A percentile compares a stretch with the other conserved stretches of the same genome.
Evolutionary conservation across 2,797 vertebrate genomes (phyloP).

Genomic region (Acrossocheilus wenchowensis): DNA sequence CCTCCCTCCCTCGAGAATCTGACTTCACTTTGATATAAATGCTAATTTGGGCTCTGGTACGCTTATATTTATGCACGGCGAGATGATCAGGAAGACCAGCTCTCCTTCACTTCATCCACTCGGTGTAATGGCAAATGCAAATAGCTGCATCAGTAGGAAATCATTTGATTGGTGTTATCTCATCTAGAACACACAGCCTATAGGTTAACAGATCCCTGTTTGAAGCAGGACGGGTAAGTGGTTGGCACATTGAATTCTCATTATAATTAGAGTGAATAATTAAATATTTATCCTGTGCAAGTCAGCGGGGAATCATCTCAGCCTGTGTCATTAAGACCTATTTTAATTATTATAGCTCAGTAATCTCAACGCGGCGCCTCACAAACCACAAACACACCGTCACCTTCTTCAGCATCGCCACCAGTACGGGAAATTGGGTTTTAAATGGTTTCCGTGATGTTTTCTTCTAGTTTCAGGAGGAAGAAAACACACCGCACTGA

Average conservation of each 20-base stretch:
- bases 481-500: neutral
- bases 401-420: conserved; percentile 54
- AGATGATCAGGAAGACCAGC: conserved; percentile 5
- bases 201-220: conserved; percentile 48
- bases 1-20: neutral
- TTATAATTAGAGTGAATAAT: conserved; percentile 77
- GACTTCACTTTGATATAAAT: conserved; percentile 14
- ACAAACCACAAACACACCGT: conserved; percentile 64
- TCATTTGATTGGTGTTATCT: conserved; percentile 30
- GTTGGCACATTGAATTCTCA: conserved; percentile 70
- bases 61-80: neutral
- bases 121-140: neutral
- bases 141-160: neutral
- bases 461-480: conserved; percentile 46
- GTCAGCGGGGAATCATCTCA: conserved; percentile 69
- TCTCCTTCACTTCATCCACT: neutral
- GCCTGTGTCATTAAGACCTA: conserved; percentile 75
- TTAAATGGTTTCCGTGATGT: conserved; percentile 69
- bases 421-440: conserved; percentile 64
- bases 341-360: conserved; percentile 79
- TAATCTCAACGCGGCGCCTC: conserved; percentile 69
- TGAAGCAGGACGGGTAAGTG: conserved; percentile 67
- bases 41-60: neutral
- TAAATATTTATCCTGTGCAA: conserved; percentile 75
- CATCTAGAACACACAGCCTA: neutral